phyloP scores from a whole-genome alignment of 53 echinoderm and acorn worm genomes.

The Hippasteria phrygiana region DNA sequence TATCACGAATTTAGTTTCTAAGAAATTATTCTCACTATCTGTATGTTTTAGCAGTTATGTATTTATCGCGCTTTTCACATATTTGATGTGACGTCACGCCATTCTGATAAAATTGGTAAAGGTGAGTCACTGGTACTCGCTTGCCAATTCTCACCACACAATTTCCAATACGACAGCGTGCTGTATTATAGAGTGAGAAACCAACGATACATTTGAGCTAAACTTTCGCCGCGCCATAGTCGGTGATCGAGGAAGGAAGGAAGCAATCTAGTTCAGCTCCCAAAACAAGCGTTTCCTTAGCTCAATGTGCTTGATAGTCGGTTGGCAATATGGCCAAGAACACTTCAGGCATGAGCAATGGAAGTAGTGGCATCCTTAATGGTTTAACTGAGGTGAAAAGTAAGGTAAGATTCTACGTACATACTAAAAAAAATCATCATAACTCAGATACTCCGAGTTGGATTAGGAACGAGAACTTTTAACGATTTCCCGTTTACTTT shows the following conservation, averaged over 20 bases:
- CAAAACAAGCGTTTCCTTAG: constrained; percentile 41
- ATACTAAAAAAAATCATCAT: no score
- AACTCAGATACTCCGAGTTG: no score
- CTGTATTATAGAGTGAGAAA: background rate
- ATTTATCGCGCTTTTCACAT: background rate
- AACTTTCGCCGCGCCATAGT: background rate
- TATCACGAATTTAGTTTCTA: background rate
- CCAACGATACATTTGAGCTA: background rate
- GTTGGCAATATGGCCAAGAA: constrained; percentile 57
- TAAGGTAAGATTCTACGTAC: constrained; percentile 68
- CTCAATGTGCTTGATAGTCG: constrained; percentile 36
- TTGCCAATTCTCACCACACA: background rate
- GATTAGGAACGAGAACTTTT: no score
- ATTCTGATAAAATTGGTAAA: constrained; percentile 24
- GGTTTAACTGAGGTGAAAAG: constrained; percentile 79
- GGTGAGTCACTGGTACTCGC: constrained; percentile 56
- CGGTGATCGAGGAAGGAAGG: constrained; percentile 16
- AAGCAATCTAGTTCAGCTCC: constrained; percentile 1
- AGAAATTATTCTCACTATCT: background rate
- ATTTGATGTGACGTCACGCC: constrained; percentile 58
- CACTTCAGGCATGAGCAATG: constrained; percentile 68
- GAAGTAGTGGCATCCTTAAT: constrained; percentile 58
- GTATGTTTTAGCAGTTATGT: background rate
- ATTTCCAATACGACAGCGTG: background rate
- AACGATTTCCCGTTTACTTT: no score